These are phyloP conservation scores for Hirundo rustica DNA, from an alignment of 2,797 vertebrate species.

Conservation along the genomic window DNA sequence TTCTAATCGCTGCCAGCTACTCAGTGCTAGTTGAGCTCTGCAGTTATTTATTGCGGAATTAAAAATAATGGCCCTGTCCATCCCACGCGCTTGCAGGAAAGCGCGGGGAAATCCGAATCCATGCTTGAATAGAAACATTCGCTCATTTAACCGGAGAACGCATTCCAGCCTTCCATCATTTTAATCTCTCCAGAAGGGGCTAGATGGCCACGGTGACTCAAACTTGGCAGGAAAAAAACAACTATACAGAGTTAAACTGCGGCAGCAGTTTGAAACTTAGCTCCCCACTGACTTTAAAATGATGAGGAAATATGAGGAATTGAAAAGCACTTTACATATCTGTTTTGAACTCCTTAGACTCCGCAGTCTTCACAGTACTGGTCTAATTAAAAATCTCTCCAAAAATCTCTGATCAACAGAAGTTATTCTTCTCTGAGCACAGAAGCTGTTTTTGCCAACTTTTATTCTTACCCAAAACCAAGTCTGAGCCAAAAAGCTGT, in stretches of 20 bases:
- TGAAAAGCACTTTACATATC: constrained; percentile 16
- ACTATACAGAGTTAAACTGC: neutral
- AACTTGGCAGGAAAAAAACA: constrained; percentile 11
- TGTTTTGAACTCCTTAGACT: constrained; percentile 32
- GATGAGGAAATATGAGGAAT: constrained; percentile 35
- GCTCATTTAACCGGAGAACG: neutral
- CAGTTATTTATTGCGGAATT: neutral
- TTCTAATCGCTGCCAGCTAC: neutral
- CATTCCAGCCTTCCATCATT: constrained; percentile 3
- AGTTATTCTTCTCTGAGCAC: constrained; percentile 42
- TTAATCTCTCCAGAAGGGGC: neutral
- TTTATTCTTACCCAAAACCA: constrained; percentile 1
- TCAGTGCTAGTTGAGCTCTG: accelerated
- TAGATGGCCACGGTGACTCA: neutral
- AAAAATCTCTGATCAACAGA: constrained; percentile 44
- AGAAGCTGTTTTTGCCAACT: constrained; percentile 53
- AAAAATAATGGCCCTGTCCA: neutral
- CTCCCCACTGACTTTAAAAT: constrained; percentile 18
- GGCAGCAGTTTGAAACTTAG: neutral
- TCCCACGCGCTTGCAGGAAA: neutral
- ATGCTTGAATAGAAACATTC: neutral
- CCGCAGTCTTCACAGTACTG: neutral
- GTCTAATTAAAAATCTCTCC: constrained; percentile 47
- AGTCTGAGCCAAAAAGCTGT: constrained; percentile 25
- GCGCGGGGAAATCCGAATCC: neutral